phyloP scores from a whole-genome alignment of 2,797 vertebrate genomes.

The Catostomus latipinnis region DNA sequence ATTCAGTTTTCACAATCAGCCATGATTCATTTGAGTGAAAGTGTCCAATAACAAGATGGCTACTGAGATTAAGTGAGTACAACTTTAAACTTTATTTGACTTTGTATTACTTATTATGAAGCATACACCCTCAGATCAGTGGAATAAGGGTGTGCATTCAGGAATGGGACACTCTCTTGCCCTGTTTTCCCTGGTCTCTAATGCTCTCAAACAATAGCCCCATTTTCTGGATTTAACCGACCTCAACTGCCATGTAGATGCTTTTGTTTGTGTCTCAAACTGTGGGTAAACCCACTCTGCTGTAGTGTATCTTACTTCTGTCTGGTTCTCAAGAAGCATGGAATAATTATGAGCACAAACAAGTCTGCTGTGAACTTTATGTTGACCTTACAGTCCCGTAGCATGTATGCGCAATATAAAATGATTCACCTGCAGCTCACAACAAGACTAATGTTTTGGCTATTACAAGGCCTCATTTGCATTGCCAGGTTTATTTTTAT shows the following conservation, averaged over 20 bases:
- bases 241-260: constrained; percentile 16
- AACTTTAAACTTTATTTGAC: no score
- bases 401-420: not conserved
- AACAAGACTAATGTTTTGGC: not conserved
- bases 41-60: no score
- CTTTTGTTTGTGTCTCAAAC: constrained; percentile 59
- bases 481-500: not conserved
- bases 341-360: constrained; percentile 58
- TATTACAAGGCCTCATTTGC: not conserved
- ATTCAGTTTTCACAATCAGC: no score
- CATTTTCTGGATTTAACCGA: constrained; percentile 10
- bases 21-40: no score
- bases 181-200: constrained; percentile 15
- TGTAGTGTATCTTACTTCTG: constrained; percentile 67
- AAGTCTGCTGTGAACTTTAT: constrained; percentile 48
- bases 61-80: no score
- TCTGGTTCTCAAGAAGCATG: constrained; percentile 58
- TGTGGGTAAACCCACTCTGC: constrained; percentile 60
- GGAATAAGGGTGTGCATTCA: not conserved
- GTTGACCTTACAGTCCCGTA: not conserved
- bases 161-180: not conserved
- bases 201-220: constrained; percentile 22
- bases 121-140: constrained; percentile 4
- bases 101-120: not conserved
- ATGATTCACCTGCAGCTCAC: constrained; percentile 15